These are phyloP conservation scores for Cervus canadensis DNA, from an alignment of 2,113 vertebrate genomes.

Conservation along the genomic window DNA sequence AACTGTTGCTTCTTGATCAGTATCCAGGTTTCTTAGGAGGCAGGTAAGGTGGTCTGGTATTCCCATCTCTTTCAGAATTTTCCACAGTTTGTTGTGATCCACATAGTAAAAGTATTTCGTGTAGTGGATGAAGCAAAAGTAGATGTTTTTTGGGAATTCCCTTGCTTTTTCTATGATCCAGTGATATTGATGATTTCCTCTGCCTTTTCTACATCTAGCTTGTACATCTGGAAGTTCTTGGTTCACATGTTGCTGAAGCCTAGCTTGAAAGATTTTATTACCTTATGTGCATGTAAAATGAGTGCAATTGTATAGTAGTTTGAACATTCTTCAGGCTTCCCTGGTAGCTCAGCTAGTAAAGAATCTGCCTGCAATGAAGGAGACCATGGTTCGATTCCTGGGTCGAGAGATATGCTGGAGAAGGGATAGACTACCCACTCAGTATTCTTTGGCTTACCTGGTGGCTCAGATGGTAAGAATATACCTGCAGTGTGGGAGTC, in stretches of 20 bases:
- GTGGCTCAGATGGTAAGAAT: not conserved
- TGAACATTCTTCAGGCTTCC: not conserved
- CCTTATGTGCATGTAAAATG: not conserved
- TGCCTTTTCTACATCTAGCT: not conserved
- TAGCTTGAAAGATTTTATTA: not conserved
- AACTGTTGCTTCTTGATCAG: not conserved
- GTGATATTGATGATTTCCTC: not conserved
- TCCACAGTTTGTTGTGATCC: not conserved
- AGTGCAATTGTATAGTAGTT: not conserved
- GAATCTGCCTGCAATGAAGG: not conserved
- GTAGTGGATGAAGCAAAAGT: not conserved
- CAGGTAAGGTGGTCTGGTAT: not conserved
- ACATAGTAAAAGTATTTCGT: not conserved
- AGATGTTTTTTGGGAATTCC: not conserved
- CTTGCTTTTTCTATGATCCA: not conserved
- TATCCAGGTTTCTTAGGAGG: not conserved
- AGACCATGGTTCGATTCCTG: accelerated
- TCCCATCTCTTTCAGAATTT: not conserved
- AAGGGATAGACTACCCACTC: not conserved
- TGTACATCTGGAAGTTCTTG: not conserved
- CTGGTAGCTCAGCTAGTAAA: not conserved
- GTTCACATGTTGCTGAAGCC: not conserved
- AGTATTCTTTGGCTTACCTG: not conserved
- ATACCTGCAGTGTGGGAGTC: not conserved
- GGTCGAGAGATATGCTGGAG: not conserved